A percentile compares a stretch with the other conserved stretches of the same genome.
Conservation (phyloP, 2,113 vertebrate species). For the Trinectes maculatus region DNA sequence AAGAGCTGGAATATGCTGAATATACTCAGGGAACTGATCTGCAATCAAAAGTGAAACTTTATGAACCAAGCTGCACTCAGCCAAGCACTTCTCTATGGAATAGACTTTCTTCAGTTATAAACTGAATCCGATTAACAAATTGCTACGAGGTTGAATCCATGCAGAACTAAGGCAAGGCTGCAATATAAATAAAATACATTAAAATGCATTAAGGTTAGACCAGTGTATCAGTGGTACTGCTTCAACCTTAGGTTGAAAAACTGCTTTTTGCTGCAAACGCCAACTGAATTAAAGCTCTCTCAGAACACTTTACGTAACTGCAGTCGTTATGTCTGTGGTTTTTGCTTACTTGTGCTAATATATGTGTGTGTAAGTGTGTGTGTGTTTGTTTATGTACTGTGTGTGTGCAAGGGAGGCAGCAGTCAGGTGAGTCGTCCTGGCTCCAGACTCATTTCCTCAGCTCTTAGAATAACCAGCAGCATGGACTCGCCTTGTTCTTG, state of each 20-base stretch:
- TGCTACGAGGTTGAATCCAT: too few species aligned
- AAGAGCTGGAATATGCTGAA: too few species aligned
- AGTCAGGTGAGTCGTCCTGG: slow-evolving; percentile 33
- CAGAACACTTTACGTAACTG: neutral
- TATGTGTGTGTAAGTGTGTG: neutral
- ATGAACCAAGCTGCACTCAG: too few species aligned
- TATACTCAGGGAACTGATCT: too few species aligned
- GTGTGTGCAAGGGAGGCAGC: neutral
- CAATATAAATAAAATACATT: too few species aligned
- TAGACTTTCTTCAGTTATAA: too few species aligned
- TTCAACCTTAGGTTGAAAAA: neutral
- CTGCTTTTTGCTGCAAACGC: neutral
- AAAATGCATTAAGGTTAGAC: too few species aligned
- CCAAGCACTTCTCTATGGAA: too few species aligned
- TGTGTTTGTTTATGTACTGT: slow-evolving; percentile 8
- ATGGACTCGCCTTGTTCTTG: slow-evolving; percentile 13
- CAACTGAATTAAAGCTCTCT: neutral
- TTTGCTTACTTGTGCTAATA: neutral
- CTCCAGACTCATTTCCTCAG: slow-evolving; percentile 47
- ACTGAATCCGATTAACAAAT: too few species aligned
- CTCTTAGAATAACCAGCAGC: slow-evolving; percentile 38
- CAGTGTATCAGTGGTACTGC: neutral
- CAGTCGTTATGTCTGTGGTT: neutral
- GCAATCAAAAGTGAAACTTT: too few species aligned
- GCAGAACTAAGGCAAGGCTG: too few species aligned